Conservation (phyloP, 2,113 vertebrate genomes). For the Ammodytes marinus region DNA sequence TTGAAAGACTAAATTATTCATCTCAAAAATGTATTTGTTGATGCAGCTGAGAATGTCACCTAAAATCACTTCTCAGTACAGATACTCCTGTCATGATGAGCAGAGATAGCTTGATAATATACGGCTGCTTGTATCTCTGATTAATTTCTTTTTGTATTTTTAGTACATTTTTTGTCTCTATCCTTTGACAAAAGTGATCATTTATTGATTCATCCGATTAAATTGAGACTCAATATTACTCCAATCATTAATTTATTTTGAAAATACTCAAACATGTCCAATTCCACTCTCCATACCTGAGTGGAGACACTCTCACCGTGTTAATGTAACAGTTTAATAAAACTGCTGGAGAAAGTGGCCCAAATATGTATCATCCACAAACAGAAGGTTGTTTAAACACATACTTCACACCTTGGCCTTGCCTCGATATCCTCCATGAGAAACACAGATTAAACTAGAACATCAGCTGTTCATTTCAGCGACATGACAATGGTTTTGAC, state of each 20-base stretch:
- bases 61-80: background rate
- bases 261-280: background rate
- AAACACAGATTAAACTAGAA: background rate
- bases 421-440: conserved; percentile 3
- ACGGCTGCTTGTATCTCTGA: background rate
- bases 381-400: conserved; percentile 34
- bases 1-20: background rate
- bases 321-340: conserved; percentile 2
- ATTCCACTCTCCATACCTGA: background rate
- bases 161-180: background rate
- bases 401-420: background rate
- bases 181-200: background rate
- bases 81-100: background rate
- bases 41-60: background rate
- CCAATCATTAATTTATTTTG: background rate
- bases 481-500: conserved; percentile 1
- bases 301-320: background rate
- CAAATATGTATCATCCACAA: conserved; percentile 32
- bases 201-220: background rate
- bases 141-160: background rate
- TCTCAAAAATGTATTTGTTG: background rate
- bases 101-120: background rate
- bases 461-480: background rate
- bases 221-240: background rate
- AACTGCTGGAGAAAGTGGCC: background rate